Conservation (phyloP, 2,113 vertebrate species). For the Cololabis saira region DNA sequence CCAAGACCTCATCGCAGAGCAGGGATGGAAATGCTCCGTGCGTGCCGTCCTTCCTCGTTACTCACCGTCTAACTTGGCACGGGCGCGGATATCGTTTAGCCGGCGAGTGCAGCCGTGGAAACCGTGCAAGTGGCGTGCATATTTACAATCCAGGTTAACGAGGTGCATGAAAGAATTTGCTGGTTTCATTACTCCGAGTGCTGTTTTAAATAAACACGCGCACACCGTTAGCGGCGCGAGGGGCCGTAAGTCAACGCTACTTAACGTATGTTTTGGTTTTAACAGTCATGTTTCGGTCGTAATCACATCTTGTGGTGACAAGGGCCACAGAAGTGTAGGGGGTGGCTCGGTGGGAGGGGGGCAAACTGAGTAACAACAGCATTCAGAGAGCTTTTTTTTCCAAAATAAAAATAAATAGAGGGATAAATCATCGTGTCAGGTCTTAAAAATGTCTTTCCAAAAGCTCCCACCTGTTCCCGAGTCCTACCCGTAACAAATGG, state of each 20-base stretch:
- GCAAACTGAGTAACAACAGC: neutral
- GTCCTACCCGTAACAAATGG: conserved; percentile 35
- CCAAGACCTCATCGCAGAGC: conserved; percentile 59
- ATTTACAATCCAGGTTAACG: conserved; percentile 36
- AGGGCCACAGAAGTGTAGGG: neutral
- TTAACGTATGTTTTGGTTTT: conserved; percentile 10
- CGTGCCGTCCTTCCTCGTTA: conserved; percentile 38
- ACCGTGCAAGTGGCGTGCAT: conserved; percentile 10
- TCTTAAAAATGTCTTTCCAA: conserved; percentile 33
- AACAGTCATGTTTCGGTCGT: conserved; percentile 7
- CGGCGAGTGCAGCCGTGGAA: conserved; percentile 29
- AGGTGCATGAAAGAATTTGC: conserved; percentile 10
- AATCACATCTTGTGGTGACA: neutral
- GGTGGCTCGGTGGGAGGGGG: neutral
- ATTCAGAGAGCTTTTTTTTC: no score
- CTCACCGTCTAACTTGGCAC: conserved; percentile 28
- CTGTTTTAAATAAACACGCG: conserved; percentile 24
- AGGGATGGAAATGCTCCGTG: conserved; percentile 28
- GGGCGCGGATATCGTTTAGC: conserved; percentile 38
- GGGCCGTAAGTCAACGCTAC: conserved; percentile 5
- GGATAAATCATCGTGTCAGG: conserved; percentile 12
- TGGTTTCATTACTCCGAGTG: conserved; percentile 3
- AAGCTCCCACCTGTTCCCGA: conserved; percentile 56
- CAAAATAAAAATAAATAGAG: no score
- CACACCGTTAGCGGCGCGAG: neutral